Evolutionary conservation across 2,797 vertebrate species (phyloP).

Genomic region (Hoplostethus mediterraneus): DNA sequence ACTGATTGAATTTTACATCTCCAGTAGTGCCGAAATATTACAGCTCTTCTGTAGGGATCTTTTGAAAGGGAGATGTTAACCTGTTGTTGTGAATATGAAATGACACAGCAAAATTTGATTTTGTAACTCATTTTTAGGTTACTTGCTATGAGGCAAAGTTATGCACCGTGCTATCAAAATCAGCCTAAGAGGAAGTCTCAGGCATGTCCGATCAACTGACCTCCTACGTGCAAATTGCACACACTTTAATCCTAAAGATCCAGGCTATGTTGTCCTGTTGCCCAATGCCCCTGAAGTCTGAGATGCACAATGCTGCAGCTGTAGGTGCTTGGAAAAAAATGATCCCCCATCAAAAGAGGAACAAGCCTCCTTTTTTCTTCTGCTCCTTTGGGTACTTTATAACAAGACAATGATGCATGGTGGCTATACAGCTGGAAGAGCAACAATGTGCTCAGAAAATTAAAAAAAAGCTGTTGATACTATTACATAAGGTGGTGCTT

Average conservation of each 20-base stretch:
- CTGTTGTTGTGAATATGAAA: not conserved
- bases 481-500: conserved; percentile 10
- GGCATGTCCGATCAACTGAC: not conserved
- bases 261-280: not conserved
- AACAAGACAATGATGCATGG: conserved; percentile 9
- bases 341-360: not conserved
- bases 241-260: not conserved
- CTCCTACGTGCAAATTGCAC: not conserved
- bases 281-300: not conserved
- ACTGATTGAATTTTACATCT: conserved; percentile 12
- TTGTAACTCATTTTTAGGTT: too few relatives aligned
- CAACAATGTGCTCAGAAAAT: conserved; percentile 1
- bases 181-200: not conserved
- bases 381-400: not conserved
- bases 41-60: not conserved
- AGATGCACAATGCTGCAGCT: not conserved
- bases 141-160: not conserved
- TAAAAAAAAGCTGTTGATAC: not conserved
- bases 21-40: not conserved
- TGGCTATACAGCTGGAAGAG: conserved; percentile 20
- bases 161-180: not conserved
- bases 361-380: conserved; percentile 3
- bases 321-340: conserved; percentile 6
- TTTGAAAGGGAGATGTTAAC: not conserved
- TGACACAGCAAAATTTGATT: too few relatives aligned